These are phyloP conservation scores for Acomys russatus DNA, from an alignment of 2,797 vertebrate genomes.

Conservation along the genomic window DNA sequence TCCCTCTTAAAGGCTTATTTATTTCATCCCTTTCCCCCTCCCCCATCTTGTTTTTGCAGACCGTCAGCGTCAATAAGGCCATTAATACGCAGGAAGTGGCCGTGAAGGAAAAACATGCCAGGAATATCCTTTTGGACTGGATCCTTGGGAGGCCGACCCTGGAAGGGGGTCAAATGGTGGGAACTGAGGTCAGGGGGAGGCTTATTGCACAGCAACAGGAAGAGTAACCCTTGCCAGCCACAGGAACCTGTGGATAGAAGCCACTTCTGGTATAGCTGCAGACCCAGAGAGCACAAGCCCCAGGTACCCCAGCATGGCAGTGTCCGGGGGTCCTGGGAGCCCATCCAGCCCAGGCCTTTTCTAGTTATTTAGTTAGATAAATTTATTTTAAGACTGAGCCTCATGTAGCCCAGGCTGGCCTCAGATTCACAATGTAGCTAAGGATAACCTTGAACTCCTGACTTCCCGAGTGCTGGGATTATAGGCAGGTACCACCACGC, in stretches of 20 bases:
- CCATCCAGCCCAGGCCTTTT: not conserved
- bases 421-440: not conserved
- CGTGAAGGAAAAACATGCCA: slow-evolving; percentile 99
- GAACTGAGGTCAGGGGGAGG: not conserved
- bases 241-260: not conserved
- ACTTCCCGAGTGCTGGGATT: not conserved
- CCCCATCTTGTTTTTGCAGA: slow-evolving; percentile 90
- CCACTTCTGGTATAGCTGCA: not conserved
- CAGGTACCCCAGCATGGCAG: not conserved
- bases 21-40: not conserved
- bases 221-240: not conserved
- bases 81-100: slow-evolving; percentile 99
- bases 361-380: not conserved
- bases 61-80: slow-evolving; percentile 99
- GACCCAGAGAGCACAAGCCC: not conserved
- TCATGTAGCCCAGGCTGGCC: not conserved
- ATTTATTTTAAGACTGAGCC: not conserved
- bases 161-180: not conserved
- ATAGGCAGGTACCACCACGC: too few relatives aligned
- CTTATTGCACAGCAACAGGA: not conserved
- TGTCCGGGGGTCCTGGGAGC: not conserved
- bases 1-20: slow-evolving; percentile 60
- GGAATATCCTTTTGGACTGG: slow-evolving; percentile 96
- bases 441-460: not conserved
- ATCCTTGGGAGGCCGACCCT: slow-evolving; percentile 41